Conservation (phyloP, 2,888 invertebrate genomes). For the Heterodera filipjevi region DNA sequence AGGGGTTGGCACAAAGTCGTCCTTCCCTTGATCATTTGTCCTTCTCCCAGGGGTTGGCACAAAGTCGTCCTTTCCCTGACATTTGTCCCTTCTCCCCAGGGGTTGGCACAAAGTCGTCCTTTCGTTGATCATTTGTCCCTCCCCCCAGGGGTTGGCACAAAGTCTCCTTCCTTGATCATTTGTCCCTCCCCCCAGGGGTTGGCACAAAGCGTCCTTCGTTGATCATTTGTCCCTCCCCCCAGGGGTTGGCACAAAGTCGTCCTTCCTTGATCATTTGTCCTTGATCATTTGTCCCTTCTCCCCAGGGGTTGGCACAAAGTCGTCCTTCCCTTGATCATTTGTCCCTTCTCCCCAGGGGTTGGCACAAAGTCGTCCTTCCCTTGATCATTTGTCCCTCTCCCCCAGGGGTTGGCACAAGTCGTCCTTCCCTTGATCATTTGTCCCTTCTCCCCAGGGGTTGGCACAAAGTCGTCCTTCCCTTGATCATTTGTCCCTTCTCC, state of each 20-base stretch:
- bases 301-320: not conserved
- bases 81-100: no score
- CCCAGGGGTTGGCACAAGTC: not conserved
- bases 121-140: conserved; percentile 62
- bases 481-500: no score
- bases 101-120: conserved; percentile 64
- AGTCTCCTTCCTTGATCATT: conserved; percentile 63
- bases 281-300: no score
- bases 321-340: not conserved
- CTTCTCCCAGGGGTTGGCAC: conserved; percentile 62
- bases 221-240: not conserved
- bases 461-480: not conserved
- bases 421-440: not conserved
- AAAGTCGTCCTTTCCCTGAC: conserved; percentile 64
- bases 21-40: not conserved
- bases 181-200: conserved; percentile 45
- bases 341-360: not conserved
- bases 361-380: not conserved
- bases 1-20: not conserved
- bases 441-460: not conserved
- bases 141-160: conserved; percentile 65
- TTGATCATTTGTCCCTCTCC: not conserved
- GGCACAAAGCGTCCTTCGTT: not conserved
- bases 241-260: not conserved
- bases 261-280: no score